Percentiles rank a stretch among this genome's conserved stretches.
phyloP scores from a whole-genome alignment of 1,140 invertebrate species.

The Planococcus citri region DNA sequence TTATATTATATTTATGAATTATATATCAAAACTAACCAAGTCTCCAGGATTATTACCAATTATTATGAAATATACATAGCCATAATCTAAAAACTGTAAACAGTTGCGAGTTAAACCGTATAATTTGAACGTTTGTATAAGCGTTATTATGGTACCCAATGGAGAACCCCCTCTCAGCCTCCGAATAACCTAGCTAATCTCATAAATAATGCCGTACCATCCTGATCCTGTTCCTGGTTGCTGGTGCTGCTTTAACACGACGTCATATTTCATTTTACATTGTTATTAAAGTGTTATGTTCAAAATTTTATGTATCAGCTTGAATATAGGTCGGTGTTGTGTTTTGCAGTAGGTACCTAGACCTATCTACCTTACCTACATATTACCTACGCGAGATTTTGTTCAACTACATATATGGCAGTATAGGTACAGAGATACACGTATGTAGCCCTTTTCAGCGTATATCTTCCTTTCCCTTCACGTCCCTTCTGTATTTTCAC shows the following conservation, averaged over 20 bases:
- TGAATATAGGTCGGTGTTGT: not conserved
- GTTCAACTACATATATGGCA: too few relatives aligned
- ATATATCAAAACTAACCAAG: not conserved
- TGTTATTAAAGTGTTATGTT: constrained; percentile 2
- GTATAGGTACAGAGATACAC: too few relatives aligned
- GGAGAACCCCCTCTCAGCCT: not conserved
- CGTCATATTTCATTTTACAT: constrained; percentile 8
- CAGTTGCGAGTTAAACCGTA: not conserved
- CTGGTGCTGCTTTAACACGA: not conserved
- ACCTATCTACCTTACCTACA: too few relatives aligned
- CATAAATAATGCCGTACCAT: not conserved
- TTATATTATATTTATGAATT: too few relatives aligned
- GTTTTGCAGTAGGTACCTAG: too few relatives aligned
- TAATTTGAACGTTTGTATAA: constrained; percentile 5
- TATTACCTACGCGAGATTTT: too few relatives aligned
- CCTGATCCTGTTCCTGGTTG: not conserved
- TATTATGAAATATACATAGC: not conserved
- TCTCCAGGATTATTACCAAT: not conserved
- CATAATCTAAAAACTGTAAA: constrained; percentile 4
- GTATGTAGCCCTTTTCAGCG: too few relatives aligned
- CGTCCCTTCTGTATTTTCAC: too few relatives aligned
- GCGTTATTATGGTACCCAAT: constrained; percentile 6
- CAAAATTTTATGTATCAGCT: constrained; percentile 3
- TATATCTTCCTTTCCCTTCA: too few relatives aligned
- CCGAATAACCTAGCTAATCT: not conserved